Percentiles rank a stretch among this genome's conserved stretches.
Evolutionary conservation across 2,113 vertebrate species (phyloP).

Genomic region (Zapus hudsonius): DNA sequence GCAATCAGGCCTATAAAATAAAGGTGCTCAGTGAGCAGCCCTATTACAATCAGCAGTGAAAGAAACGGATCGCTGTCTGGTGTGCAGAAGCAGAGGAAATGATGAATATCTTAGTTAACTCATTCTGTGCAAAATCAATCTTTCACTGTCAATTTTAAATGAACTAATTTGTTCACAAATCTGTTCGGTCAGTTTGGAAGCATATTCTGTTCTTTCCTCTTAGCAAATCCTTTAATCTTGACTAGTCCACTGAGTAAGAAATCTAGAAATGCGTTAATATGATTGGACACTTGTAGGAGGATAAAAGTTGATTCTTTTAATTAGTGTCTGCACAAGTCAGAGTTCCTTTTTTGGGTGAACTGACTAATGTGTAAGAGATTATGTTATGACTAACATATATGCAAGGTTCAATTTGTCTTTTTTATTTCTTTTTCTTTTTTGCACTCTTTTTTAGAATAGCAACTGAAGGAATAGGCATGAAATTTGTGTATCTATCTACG

Average conservation of each 20-base stretch:
- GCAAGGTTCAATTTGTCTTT: slow-evolving; percentile 84
- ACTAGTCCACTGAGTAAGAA: slow-evolving; percentile 94
- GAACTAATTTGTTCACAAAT: slow-evolving; percentile 98
- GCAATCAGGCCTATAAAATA: slow-evolving; percentile 89
- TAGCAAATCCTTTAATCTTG: slow-evolving; percentile 99
- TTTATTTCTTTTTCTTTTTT: slow-evolving; percentile 50
- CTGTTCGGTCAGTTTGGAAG: slow-evolving; percentile 94
- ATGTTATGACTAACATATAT: slow-evolving; percentile 82
- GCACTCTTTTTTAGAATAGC: background rate
- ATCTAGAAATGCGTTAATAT: slow-evolving; percentile 96
- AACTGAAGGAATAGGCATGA: background rate
- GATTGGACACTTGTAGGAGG: slow-evolving; percentile 95
- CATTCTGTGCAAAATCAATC: slow-evolving; percentile 93
- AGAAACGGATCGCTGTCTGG: slow-evolving; percentile 86
- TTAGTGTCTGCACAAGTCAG: slow-evolving; percentile 93
- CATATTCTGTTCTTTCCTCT: slow-evolving; percentile 95
- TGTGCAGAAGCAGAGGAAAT: slow-evolving; percentile 87
- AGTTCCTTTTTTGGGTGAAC: slow-evolving; percentile 87
- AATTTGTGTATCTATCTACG: background rate
- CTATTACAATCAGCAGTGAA: slow-evolving; percentile 90
- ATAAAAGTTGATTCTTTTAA: slow-evolving; percentile 99
- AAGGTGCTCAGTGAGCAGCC: slow-evolving; percentile 90
- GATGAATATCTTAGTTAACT: slow-evolving; percentile 90
- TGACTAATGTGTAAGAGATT: slow-evolving; percentile 86
- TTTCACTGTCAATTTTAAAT: slow-evolving; percentile 95